Evolutionary conservation across 2,888 invertebrate genomes (phyloP), one percentile per base, ranked within the genome.

Genomic region (Hetaerina titia): DNA sequence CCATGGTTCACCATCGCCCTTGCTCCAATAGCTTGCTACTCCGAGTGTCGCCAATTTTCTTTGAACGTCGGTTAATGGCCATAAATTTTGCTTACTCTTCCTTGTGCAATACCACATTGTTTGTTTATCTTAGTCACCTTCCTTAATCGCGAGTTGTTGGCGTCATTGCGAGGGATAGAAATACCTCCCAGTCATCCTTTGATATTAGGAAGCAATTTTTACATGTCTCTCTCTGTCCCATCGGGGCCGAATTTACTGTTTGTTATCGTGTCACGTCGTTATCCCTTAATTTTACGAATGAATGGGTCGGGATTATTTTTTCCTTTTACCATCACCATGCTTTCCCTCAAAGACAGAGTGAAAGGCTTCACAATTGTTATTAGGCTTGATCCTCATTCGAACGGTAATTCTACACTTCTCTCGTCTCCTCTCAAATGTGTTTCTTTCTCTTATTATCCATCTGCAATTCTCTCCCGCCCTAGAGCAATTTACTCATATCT

Each of bases 401-500:
- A 74, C 92, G 22, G 56, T 56, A 56, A 74, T 92, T 92, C 92
- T 69, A 74, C 45, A 60, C 69, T 74, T 92, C 92, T 92, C 31
- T 81, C 81, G 25, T 31, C 81, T 81, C 31, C 7, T 15, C 11
- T 81, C 81, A 31, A 81, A 74, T 81, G 31, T 81, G 31, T 81
- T 81, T 81, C 63, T 56, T 74, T 56, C 19, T 56, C 69, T 92
- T 69, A 81, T 81, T n/a, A 11, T 19, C 64, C 45, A 4, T 17
- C n/a, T 69, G 45, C 64, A 19, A 9, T 45, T 45, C 64, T 64
- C 64, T 90, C 64, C 45, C 31, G 25, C 63, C n/a, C 92, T n/a
- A 9, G 69, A 92, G 69, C 90, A 90, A 90, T 64, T 90, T 69
- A 22, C 90, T 90, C 45, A 63, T 63, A 64, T 64, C 64, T 64